These are phyloP conservation scores for Onychomys torridus DNA, from an alignment of 2,797 vertebrate genomes.

Conservation along the genomic window DNA sequence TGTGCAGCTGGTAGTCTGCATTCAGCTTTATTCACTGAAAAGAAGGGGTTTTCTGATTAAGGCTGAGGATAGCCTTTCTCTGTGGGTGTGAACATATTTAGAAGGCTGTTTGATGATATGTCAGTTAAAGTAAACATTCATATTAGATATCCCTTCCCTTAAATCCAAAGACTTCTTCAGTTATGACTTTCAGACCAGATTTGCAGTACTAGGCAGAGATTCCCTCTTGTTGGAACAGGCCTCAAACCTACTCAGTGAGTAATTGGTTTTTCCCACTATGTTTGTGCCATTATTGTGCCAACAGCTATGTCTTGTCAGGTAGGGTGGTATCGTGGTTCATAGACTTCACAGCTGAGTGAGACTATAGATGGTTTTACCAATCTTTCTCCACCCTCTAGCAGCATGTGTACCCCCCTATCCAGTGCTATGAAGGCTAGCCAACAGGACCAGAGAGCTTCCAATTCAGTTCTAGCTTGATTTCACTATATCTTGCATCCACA, in stretches of 20 bases:
- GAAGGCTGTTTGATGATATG: neutral
- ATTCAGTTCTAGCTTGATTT: neutral
- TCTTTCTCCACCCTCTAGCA: neutral
- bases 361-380: neutral
- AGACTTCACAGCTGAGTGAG: neutral
- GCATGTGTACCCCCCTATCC: neutral
- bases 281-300: neutral
- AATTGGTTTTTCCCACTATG: neutral
- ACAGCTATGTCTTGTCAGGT: neutral
- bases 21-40: neutral
- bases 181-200: neutral
- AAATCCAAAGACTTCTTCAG: neutral
- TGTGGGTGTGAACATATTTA: neutral
- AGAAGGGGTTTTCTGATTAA: neutral
- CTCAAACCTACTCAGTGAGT: neutral
- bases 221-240: neutral
- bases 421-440: neutral
- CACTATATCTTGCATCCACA: neutral
- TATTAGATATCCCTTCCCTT: neutral
- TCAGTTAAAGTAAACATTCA: neutral
- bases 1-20: neutral
- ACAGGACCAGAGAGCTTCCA: neutral
- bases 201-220: neutral
- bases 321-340: no score
- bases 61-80: neutral